Conservation (phyloP, 2,888 invertebrate genomes). For the Mesochorus sp. region DNA sequence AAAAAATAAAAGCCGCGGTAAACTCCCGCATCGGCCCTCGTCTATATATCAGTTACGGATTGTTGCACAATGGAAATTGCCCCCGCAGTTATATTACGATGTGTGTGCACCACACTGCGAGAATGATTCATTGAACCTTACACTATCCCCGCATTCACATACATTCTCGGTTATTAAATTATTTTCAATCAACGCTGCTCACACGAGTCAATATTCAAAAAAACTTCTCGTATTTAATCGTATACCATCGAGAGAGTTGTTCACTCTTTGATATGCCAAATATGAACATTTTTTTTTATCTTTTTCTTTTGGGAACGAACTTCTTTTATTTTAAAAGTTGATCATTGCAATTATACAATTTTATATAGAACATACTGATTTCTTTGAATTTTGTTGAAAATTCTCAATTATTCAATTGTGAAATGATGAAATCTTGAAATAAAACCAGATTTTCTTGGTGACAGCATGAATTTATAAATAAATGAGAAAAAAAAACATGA, state of each 20-base stretch:
- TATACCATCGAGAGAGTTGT: not conserved
- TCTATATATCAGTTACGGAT: not conserved
- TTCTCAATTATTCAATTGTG: too few species aligned
- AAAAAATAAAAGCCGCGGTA: slow-evolving; percentile 16
- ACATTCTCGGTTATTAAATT: slow-evolving; percentile 6
- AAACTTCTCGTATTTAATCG: not conserved
- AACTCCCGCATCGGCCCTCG: slow-evolving; percentile 47
- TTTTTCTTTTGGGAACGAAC: too few species aligned
- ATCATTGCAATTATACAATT: too few species aligned
- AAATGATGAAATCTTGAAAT: too few species aligned
- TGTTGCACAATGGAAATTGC: slow-evolving; percentile 50
- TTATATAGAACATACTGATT: too few species aligned
- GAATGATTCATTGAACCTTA: slow-evolving; percentile 43
- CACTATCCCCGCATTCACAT: not conserved
- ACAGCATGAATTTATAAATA: too few species aligned
- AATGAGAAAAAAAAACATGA: too few species aligned
- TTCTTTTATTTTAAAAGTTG: too few species aligned
- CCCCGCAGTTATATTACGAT: slow-evolving; percentile 21
- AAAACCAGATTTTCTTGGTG: too few species aligned
- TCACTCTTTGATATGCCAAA: too few species aligned
- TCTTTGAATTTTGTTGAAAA: too few species aligned
- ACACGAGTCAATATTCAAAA: not conserved
- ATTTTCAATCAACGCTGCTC: not conserved
- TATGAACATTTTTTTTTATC: too few species aligned
- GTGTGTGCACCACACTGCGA: not conserved